A percentile compares a stretch with the other conserved stretches of the same genome.
phyloP scores from a whole-genome alignment of 2,113 vertebrate species.

The Gambusia affinis region DNA sequence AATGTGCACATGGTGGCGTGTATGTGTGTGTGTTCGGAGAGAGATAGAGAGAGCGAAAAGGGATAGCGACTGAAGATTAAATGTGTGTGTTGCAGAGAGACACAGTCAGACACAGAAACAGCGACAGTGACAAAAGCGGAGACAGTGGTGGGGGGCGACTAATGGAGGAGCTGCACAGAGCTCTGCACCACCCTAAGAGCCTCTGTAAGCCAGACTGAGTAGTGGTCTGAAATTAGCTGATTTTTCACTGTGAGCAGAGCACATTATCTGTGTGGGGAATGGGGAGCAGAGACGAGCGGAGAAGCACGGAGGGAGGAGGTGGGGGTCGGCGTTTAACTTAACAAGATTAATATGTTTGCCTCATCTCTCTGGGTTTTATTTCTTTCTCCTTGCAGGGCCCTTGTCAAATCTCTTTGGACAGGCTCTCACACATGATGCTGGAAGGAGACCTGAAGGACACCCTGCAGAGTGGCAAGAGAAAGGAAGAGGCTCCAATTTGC shows the following conservation, averaged over 20 bases:
- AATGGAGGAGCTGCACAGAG: conserved; percentile 70
- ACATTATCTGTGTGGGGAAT: conserved; percentile 71
- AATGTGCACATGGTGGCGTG: conserved; percentile 44
- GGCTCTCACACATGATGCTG: conserved; percentile 68
- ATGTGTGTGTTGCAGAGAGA: conserved; percentile 43
- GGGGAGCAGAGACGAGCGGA: conserved; percentile 48
- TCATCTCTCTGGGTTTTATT: conserved; percentile 78
- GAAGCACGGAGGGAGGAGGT: conserved; percentile 45
- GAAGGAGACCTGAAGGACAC: conserved; percentile 76
- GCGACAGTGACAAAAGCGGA: conserved; percentile 64
- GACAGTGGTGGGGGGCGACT: conserved; percentile 63
- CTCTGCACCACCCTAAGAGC: conserved; percentile 72
- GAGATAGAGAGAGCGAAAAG: conserved; percentile 21
- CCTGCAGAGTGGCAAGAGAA: conserved; percentile 43
- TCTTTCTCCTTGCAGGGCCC: conserved; percentile 77
- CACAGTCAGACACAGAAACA: conserved; percentile 44
- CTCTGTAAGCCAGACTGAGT: conserved; percentile 71
- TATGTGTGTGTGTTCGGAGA: conserved; percentile 48
- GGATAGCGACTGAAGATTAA: conserved; percentile 44
- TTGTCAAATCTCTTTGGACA: conserved; percentile 80
- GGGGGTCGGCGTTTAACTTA: conserved; percentile 77
- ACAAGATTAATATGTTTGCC: conserved; percentile 81
- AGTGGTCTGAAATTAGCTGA: conserved; percentile 75
- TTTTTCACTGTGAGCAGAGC: conserved; percentile 73
- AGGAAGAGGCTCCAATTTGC: conserved; percentile 51